Evolutionary conservation across 2,113 vertebrate genomes (phyloP).

Genomic region (Festucalex cinctus): DNA sequence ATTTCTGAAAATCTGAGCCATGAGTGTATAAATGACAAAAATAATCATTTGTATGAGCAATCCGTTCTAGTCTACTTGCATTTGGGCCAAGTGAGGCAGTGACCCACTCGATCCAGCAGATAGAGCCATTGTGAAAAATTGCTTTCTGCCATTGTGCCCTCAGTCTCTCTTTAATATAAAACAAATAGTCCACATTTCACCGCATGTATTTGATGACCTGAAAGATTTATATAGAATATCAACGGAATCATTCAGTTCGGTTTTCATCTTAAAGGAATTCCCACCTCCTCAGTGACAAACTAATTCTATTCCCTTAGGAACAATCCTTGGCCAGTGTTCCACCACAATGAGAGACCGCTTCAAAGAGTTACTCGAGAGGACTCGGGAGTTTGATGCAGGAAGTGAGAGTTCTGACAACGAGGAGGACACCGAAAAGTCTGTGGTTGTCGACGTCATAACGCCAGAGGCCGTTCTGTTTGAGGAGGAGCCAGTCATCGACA

Average conservation of each 20-base stretch:
- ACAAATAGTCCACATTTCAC: neutral
- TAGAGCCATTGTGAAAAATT: neutral
- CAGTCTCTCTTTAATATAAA: neutral
- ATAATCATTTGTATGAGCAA: neutral
- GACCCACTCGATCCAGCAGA: neutral
- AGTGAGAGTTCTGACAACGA: conserved; percentile 53
- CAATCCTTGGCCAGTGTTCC: neutral
- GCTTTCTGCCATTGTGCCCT: neutral
- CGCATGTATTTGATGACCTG: neutral
- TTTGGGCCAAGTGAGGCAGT: neutral
- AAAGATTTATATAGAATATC: neutral
- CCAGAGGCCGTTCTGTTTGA: conserved; percentile 89
- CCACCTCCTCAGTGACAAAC: neutral
- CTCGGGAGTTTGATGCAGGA: conserved; percentile 69
- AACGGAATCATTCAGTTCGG: too few species aligned
- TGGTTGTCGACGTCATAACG: conserved; percentile 35
- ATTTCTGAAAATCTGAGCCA: neutral
- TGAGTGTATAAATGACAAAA: neutral
- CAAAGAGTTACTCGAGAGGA: conserved; percentile 80
- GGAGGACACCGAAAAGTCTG: conserved; percentile 51
- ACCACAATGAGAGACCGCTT: conserved; percentile 85
- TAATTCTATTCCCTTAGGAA: conserved; percentile 7
- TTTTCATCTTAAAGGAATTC: too few species aligned
- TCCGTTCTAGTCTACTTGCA: neutral
- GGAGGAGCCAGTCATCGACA: conserved; percentile 82